Evolutionary conservation across 2,113 vertebrate genomes (phyloP), one percentile per base, ranked within the genome.

Genomic region (Myotis brandtii): DNA sequence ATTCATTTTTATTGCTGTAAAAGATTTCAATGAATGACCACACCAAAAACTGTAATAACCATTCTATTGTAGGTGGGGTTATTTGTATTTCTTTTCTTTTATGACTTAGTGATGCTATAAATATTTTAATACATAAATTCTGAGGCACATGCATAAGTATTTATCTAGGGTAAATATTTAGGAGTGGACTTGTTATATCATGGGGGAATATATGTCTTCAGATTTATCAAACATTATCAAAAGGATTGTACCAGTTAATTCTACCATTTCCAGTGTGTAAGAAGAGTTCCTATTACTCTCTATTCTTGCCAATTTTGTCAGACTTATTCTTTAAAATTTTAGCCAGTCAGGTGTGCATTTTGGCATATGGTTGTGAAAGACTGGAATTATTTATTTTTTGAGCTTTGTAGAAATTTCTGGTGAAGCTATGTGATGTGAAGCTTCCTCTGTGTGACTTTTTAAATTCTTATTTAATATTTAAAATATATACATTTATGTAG

Each of bases 391-490:
- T 92, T 88, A 48, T 52, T 93, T 50, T 30, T 83, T 86, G 43
- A 95, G 43, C 59, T 93, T 87, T 56, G 37, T 77, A 66, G 82
- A 94, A 77, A 82, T 86, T 77, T 91, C 66, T 82, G 59, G 16
- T 66, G 16, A 93, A 91, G 46, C 23, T 40, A 20, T 91, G 37
- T 87, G 64, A 86, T 80, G 43, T 43, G n/a, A n/a, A 92, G 34
- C 56, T 91, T 81, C 8, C 59, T 82, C 73, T 86, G 9, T 89
- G 50, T 84, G 25, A 34, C 69, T 43, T 79, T 75, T 93, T 86
- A 54, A 84, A 37, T 66, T 54, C 8, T 9, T 18, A 87, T 54
- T 77, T 16, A 70, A 43, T 77, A 91, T 93, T 87, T 25, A 43
- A 80, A 75, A 86, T 62, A 56, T 54, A 69, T 69, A 46, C 21